These are phyloP conservation scores for Leistus spinibarbis DNA, from an alignment of 2,888 invertebrate genomes.

Conservation along the genomic window DNA sequence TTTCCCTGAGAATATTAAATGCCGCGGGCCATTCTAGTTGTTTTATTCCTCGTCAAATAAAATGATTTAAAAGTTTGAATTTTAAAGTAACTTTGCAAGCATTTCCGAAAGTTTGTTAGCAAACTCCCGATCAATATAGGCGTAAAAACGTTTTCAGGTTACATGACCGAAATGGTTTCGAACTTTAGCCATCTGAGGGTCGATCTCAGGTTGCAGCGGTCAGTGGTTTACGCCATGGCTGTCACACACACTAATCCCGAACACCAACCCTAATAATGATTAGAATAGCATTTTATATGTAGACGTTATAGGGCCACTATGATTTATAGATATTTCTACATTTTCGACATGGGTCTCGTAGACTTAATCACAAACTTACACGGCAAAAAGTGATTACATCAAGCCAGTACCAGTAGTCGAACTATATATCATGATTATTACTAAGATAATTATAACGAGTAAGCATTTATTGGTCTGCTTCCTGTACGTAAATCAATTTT, in stretches of 20 bases:
- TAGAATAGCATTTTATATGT: background rate
- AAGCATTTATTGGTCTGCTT: background rate
- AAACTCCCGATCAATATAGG: background rate
- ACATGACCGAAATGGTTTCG: background rate
- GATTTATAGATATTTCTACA: background rate
- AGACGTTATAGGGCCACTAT: background rate
- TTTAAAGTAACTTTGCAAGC: background rate
- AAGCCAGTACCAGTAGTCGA: background rate
- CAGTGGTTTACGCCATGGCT: background rate
- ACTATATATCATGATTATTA: background rate
- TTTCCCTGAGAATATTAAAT: background rate
- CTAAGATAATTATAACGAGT: background rate
- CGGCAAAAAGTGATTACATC: background rate
- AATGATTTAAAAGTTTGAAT: too few species aligned
- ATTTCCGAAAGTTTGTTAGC: background rate
- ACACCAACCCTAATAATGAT: background rate
- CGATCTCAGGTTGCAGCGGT: background rate
- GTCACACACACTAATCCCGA: background rate
- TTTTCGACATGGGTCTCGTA: too few species aligned
- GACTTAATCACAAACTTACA: background rate
- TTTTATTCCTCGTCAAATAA: too few species aligned
- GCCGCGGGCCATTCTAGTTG: too few species aligned
- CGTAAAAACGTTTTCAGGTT: background rate
- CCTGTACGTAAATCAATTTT: background rate
- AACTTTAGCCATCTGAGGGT: background rate